Base-by-base conservation (phyloP, 2,888 invertebrate genomes). In the Sphecodes monilicornis region DNA sequence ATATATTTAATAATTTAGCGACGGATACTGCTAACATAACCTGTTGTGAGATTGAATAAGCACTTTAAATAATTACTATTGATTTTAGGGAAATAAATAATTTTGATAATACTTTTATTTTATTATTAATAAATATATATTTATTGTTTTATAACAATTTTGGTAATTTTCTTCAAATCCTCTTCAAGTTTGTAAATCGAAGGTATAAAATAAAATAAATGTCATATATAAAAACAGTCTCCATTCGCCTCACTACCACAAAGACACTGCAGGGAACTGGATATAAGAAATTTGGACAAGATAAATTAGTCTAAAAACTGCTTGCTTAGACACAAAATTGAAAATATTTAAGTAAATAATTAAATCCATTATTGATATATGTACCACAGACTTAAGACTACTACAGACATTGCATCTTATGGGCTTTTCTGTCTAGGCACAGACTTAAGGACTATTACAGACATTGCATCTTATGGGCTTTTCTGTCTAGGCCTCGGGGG, bases 11-110 rank as follows among this genome's bases (percentile, higher is more conserved):
- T 0, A 54, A 54, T 22, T 54, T 54, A n/a, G 8, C n/a, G n/a
- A n/a, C n/a, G n/a, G n/a, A 54, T 54, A 54, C 11, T n/a, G n/a
- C 54, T n/a, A 54, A 54, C 54, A 54, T 54, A 54, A 54, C 54
- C 54, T 54, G 0, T 54, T n/a, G 54, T n/a, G n/a, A 4, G 54
- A 10, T 8, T 50, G 50, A 50, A 22, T 22, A n/a, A n/a, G n/a
- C n/a, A n/a, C n/a, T n/a, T n/a, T n/a, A n/a, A n/a, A n/a, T n/a
- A n/a, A n/a, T n/a, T n/a, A n/a, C n/a, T n/a, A 22, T n/a, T 54
- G n/a, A 54, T n/a, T 54, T 54, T n/a, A 54, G 11, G n/a, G 11
- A 54, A n/a, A 54, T 54, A n/a, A 54, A 11, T 54, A 3, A n/a
- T 54, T 54, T 54, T n/a, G 3, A n/a, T 54, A n/a, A 8, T n/a